Evolutionary conservation across 92 coral and sea anemone genomes (phyloP), one percentile per base, ranked within the genome.

Genomic region (Porites rus): DNA sequence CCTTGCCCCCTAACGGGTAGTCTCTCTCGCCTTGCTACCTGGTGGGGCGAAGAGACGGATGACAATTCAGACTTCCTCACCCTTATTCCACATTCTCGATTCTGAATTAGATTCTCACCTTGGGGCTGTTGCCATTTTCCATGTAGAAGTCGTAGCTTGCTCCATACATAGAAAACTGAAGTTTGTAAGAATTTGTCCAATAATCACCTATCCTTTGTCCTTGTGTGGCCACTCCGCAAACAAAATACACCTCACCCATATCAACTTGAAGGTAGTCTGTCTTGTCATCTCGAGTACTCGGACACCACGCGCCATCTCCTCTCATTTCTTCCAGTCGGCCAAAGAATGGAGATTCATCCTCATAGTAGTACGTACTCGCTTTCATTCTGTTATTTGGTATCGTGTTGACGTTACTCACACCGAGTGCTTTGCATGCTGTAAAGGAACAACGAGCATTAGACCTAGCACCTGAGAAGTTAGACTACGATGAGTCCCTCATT

Each of bases 221-320:
- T 52, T 73, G 59, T 10, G 77, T 73, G 43, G 20, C 77, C 31
- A 73, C 77, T 16, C 21, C 77, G 51, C 77, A 73, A 3, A 73
- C 21, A 8, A 20, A 14, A 28, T 73, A 18, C 3, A 73, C 25
- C 58, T 14, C 17, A 12, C 77, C 76, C 77, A 52, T 73, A 52
- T 73, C 77, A 38, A 73, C 60, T 52, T 73, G 77, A 50, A 73
- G 77, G 20, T 16, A 46, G 62, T 73, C 62, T 52, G 28, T 51
- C 18, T 52, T 73, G 77, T 73, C 20, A 52, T 0, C 16, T 18
- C 50, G 50, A 13, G 77, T 73, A 59, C 50, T 9, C 3, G 77
- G 10, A 43, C 77, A 73, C 77, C 77, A 73, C 19, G 25, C 62
- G 18, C 62, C 62, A 11, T n/a, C n/a, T n/a, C 77, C 77, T 19